Conservation (phyloP, 2,888 invertebrate genomes). For the Cheilosia impressa region DNA sequence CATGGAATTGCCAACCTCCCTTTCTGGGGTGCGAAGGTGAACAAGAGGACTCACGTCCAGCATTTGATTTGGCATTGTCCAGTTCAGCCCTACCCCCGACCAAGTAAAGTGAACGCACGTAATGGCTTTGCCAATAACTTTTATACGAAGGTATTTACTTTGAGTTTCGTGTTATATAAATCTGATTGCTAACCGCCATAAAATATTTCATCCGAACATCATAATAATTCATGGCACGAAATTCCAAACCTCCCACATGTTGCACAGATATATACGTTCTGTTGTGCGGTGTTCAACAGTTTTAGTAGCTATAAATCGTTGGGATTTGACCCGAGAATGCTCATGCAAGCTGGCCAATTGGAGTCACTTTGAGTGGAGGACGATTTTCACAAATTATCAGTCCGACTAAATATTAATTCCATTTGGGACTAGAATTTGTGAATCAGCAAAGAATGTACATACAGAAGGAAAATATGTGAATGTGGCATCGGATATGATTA, state of each 20-base stretch:
- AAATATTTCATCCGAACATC: neutral
- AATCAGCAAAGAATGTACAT: too few species aligned
- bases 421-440: too few species aligned
- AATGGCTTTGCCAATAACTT: neutral
- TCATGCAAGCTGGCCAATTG: too few species aligned
- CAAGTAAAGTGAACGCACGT: neutral
- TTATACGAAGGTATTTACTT: neutral
- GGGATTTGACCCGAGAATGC: too few species aligned
- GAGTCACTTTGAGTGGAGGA: too few species aligned
- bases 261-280: neutral
- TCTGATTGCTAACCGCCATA: slow-evolving; percentile 4
- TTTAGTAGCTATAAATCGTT: neutral
- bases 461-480: too few species aligned
- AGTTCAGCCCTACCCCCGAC: neutral
- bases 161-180: neutral
- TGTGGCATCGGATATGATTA: too few species aligned
- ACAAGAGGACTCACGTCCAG: neutral
- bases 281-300: neutral
- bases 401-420: too few species aligned
- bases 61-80: neutral
- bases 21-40: neutral
- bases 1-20: neutral
- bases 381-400: too few species aligned
- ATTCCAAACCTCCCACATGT: neutral
- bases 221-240: slow-evolving; percentile 4